Percentiles rank a stretch among this genome's conserved stretches.
These are phyloP conservation scores for Cinclus cinclus DNA, from an alignment of 2,113 vertebrate genomes.

Conservation along the genomic window DNA sequence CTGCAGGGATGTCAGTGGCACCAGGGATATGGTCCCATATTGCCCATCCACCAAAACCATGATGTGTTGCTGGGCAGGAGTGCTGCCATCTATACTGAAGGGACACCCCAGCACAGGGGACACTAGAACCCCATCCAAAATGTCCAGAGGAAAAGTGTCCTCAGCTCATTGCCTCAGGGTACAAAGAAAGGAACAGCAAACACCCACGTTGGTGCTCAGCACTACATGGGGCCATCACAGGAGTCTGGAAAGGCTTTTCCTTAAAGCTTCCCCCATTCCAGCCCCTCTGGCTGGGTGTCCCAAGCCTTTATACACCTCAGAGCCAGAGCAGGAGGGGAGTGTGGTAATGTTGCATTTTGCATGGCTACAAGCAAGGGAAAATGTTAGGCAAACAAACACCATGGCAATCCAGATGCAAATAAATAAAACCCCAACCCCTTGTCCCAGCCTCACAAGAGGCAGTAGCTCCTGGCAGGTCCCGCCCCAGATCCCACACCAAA, in stretches of 20 bases:
- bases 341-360: background rate
- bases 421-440: background rate
- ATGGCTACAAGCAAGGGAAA: background rate
- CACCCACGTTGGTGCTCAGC: background rate
- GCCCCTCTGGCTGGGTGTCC: background rate
- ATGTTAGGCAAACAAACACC: background rate
- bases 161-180: background rate
- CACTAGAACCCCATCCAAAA: fast-evolving
- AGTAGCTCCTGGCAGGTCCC: background rate
- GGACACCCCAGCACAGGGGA: background rate
- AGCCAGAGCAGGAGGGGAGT: background rate
- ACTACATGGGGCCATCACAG: background rate
- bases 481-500: background rate
- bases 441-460: background rate
- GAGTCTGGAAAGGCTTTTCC: background rate
- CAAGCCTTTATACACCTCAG: background rate
- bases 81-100: fast-evolving
- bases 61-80: background rate
- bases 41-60: fast-evolving
- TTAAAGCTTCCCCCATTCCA: background rate
- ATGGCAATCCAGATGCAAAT: background rate
- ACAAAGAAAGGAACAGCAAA: background rate
- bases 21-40: background rate
- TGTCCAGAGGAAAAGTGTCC: background rate
- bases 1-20: background rate